Evolutionary conservation across 2,113 vertebrate species (phyloP).

Genomic region (Brienomyrus longianalis): DNA sequence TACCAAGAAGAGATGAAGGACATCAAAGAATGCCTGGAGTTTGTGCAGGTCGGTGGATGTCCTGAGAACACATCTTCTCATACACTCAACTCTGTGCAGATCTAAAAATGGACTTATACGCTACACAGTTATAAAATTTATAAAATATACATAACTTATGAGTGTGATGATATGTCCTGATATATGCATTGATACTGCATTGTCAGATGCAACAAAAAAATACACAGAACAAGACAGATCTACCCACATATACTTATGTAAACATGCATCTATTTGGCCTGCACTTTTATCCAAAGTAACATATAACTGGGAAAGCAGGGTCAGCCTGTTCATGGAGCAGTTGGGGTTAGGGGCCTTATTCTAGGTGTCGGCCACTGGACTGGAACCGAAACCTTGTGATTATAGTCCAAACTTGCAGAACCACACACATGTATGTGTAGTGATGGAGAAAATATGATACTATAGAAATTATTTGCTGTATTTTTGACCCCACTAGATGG

Average conservation of each 20-base stretch:
- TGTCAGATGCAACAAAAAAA: background rate
- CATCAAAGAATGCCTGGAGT: constrained; percentile 54
- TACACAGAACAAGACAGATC: background rate
- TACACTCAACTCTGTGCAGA: background rate
- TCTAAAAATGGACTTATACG: background rate
- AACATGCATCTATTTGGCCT: background rate
- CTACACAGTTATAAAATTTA: background rate
- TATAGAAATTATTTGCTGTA: too few species aligned
- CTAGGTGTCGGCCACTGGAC: too few species aligned
- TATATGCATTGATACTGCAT: background rate
- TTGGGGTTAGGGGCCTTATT: too few species aligned
- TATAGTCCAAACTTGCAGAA: too few species aligned
- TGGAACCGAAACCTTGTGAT: too few species aligned
- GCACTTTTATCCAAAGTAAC: background rate
- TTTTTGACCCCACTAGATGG: background rate
- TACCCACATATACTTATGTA: background rate
- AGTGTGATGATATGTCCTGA: background rate
- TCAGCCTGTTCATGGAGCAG: too few species aligned
- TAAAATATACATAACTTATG: background rate
- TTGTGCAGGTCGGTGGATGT: constrained; percentile 49
- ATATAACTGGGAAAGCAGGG: too few species aligned
- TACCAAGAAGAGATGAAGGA: constrained; percentile 54
- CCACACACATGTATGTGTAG: too few species aligned
- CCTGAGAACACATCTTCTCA: background rate
- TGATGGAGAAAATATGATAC: too few species aligned